phyloP scores from a whole-genome alignment of 64 coral and sea anemone genomes.

The Anthopleura sola region DNA sequence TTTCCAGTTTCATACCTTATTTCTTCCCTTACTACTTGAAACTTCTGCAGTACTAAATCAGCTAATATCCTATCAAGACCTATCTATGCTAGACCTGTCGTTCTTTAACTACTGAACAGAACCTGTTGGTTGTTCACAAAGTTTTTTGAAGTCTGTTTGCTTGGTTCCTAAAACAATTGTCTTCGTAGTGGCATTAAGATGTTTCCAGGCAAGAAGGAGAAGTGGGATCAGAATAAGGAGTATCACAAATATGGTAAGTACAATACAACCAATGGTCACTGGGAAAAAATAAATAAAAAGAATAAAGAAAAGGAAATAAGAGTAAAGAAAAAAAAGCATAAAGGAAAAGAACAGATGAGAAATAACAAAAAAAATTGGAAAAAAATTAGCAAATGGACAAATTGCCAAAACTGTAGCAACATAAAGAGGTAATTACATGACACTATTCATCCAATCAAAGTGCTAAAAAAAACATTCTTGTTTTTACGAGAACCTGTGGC shows the following conservation, averaged over 20 bases:
- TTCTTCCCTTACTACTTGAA: neutral
- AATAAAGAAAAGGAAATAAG: too few species aligned
- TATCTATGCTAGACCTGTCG: neutral
- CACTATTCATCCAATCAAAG: too few species aligned
- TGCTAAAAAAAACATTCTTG: too few species aligned
- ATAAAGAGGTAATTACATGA: too few species aligned
- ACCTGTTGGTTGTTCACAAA: neutral
- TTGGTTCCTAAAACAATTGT: neutral
- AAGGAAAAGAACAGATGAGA: too few species aligned
- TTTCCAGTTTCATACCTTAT: neutral
- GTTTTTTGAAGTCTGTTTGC: neutral
- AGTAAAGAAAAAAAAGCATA: too few species aligned
- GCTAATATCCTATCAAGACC: neutral
- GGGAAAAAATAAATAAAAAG: neutral
- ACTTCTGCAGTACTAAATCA: neutral
- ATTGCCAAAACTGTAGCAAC: too few species aligned
- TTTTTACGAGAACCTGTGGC: too few species aligned
- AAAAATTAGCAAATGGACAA: too few species aligned
- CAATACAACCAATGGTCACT: constrained; percentile 13
- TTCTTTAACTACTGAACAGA: neutral
- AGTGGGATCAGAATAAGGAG: constrained; percentile 1
- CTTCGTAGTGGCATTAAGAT: neutral
- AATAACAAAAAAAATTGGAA: neutral
- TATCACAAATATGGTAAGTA: neutral
- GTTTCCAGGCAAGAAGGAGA: neutral